These are phyloP conservation scores for Heliocidaris tuberculata DNA, from an alignment of 35 echinoderm and acorn worm species.

Conservation along the genomic window DNA sequence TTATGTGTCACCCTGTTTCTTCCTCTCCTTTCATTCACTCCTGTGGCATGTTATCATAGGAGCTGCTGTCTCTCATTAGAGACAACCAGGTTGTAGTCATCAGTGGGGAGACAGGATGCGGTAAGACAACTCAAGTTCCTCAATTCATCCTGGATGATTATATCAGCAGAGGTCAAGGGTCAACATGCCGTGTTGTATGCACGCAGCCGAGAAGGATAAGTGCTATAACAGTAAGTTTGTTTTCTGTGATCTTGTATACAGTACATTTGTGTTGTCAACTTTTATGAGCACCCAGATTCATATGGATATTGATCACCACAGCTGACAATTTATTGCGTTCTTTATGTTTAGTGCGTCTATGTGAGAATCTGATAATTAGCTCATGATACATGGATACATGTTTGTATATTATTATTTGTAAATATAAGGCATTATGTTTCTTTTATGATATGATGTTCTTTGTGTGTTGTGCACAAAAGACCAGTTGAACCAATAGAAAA, in stretches of 20 bases:
- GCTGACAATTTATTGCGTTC: no score
- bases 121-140: slow-evolving; percentile 95
- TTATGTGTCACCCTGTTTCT: neutral
- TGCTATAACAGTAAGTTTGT: slow-evolving; percentile 91
- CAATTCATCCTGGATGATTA: slow-evolving; percentile 97
- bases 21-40: neutral
- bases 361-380: no score
- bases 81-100: slow-evolving; percentile 86
- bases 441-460: no score
- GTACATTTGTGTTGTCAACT: no score
- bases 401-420: no score
- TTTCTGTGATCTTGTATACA: neutral
- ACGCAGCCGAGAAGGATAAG: slow-evolving; percentile 95
- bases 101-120: slow-evolving; percentile 96
- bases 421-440: no score
- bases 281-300: no score
- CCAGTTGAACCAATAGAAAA: no score
- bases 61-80: slow-evolving; percentile 73
- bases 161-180: slow-evolving; percentile 72
- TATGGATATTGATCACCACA: no score
- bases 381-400: no score
- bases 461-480: no score
- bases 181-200: slow-evolving; percentile 82
- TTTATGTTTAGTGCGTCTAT: no score
- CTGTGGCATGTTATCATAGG: slow-evolving; percentile 49